phyloP scores from a whole-genome alignment of 2,888 invertebrate species.

The Chrysolina americana region DNA sequence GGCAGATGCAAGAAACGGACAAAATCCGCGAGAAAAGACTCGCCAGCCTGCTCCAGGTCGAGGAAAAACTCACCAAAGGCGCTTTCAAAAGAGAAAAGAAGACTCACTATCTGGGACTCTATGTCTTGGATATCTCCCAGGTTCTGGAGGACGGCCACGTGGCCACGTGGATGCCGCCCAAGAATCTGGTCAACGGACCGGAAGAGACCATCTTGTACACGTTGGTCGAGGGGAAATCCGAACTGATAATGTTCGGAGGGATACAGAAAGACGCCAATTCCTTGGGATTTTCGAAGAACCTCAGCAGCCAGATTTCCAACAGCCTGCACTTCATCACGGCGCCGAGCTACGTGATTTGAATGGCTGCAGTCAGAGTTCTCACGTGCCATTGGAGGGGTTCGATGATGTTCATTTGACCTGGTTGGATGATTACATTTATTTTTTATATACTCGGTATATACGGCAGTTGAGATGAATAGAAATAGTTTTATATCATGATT shows the following conservation, averaged over 20 bases:
- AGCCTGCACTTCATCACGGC: constrained; percentile 83
- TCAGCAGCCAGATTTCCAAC: constrained; percentile 83
- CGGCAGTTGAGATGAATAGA: background rate
- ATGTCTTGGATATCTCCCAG: constrained; percentile 87
- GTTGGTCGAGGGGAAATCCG: constrained; percentile 90
- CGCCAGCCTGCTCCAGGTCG: constrained; percentile 55
- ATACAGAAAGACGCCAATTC: constrained; percentile 85
- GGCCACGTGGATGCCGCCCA: constrained; percentile 80
- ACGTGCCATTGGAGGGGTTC: background rate
- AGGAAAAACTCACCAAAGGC: constrained; percentile 55
- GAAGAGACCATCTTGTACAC: constrained; percentile 93
- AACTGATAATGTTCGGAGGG: constrained; percentile 97
- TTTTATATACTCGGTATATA: background rate
- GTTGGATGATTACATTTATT: background rate
- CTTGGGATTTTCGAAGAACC: constrained; percentile 67
- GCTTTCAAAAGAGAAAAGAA: constrained; percentile 58
- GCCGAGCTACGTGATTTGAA: constrained; percentile 79
- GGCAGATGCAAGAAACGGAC: constrained; percentile 75
- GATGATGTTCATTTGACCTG: background rate
- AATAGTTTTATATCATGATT: background rate
- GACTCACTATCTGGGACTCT: constrained; percentile 77
- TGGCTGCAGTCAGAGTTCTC: background rate
- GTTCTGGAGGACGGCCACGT: constrained; percentile 78
- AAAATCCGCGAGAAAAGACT: constrained; percentile 72
- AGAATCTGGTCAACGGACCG: constrained; percentile 74